Evolutionary conservation across 2,113 vertebrate genomes (phyloP).

Genomic region (Choloepus hoffmanni): DNA sequence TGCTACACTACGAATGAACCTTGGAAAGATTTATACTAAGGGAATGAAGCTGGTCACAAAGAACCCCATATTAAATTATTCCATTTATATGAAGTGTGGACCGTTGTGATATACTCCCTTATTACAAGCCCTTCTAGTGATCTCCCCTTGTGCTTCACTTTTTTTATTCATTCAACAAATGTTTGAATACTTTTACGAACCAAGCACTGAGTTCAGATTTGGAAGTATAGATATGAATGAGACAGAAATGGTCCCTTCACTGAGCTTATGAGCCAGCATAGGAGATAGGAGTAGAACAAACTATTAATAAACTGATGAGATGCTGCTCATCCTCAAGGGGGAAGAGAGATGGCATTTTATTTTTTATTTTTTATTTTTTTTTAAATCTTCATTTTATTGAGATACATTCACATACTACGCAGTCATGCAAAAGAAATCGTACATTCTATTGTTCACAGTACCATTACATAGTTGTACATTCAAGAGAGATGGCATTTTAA

Average conservation of each 20-base stretch:
- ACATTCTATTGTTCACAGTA: no score
- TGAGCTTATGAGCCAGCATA: constrained; percentile 14
- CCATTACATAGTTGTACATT: no score
- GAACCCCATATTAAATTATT: not conserved
- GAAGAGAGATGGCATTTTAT: no score
- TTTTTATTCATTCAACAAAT: not conserved
- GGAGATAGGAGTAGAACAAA: not conserved
- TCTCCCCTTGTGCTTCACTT: not conserved
- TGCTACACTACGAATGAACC: not conserved
- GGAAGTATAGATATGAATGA: not conserved
- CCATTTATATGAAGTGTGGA: not conserved
- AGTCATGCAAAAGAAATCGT: no score
- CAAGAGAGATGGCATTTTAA: no score
- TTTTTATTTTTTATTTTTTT: no score
- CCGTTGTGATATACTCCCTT: not conserved
- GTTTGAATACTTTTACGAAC: not conserved
- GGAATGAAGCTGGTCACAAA: not conserved
- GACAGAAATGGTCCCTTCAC: not conserved
- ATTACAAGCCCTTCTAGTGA: not conserved
- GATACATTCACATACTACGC: no score
- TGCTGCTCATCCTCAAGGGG: no score
- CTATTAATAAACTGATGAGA: not conserved
- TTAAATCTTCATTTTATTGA: no score
- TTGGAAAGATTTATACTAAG: not conserved
- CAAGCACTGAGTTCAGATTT: not conserved